These are phyloP conservation scores for Peromyscus melanophrys DNA, from an alignment of 2,797 vertebrate species.

Conservation along the genomic window DNA sequence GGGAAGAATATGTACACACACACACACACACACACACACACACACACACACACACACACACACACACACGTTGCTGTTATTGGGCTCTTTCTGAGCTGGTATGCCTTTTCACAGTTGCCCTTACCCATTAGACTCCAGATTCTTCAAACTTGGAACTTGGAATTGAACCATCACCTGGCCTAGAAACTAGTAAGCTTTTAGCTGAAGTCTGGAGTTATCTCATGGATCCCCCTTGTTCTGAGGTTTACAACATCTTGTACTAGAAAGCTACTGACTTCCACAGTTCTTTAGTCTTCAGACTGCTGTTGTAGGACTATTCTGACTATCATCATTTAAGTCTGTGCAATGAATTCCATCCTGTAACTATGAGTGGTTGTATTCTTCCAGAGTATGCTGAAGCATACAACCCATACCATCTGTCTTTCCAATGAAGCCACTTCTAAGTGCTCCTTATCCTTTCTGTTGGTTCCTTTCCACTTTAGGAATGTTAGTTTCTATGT, in stretches of 20 bases:
- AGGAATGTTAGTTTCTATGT: background rate
- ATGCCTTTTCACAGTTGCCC: background rate
- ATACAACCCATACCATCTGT: background rate
- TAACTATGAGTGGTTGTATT: background rate
- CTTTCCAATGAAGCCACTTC: background rate
- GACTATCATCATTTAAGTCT: background rate
- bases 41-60: background rate
- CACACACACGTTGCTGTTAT: background rate
- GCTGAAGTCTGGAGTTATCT: background rate
- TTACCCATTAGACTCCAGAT: background rate
- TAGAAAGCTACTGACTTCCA: background rate
- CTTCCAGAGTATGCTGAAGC: background rate
- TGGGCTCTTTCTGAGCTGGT: background rate
- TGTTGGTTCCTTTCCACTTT: background rate
- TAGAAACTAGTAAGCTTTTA: background rate
- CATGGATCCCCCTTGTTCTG: background rate
- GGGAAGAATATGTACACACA: background rate
- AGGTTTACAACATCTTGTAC: background rate
- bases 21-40: no score
- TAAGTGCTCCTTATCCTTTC: background rate
- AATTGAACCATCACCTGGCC: background rate
- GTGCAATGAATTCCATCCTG: background rate
- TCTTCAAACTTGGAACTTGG: background rate
- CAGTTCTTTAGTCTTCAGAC: background rate
- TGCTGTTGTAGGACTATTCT: background rate